Evolutionary conservation across 2,888 invertebrate species (phyloP).

Genomic region (Rambutsinella grinnellia): DNA sequence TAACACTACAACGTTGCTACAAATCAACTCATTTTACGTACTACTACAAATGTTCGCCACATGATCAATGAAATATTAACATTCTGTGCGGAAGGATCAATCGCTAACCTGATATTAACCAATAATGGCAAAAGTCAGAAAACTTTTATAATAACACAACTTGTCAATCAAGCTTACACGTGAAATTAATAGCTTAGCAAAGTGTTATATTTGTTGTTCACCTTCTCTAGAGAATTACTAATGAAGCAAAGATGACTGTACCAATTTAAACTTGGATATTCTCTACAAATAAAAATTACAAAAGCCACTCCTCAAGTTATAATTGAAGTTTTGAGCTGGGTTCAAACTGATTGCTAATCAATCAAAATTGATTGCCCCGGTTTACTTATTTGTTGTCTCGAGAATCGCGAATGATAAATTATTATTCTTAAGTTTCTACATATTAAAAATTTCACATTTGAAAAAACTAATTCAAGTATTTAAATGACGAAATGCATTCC

Average conservation of each 20-base stretch:
- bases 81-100: no score
- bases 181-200: background rate
- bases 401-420: no score
- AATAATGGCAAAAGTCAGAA: background rate
- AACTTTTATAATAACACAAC: constrained; percentile 14
- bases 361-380: background rate
- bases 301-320: background rate
- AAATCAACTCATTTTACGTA: no score
- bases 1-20: background rate
- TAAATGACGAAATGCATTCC: no score
- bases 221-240: background rate
- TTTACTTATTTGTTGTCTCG: no score
- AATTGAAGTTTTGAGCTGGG: background rate
- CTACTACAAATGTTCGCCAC: background rate
- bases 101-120: background rate
- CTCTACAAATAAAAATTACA: background rate
- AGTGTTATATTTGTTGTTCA: background rate
- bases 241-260: background rate
- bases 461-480: no score
- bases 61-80: background rate
- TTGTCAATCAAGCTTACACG: constrained; percentile 12
- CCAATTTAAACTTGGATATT: background rate
- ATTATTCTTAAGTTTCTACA: no score
- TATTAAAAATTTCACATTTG: no score
- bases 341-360: background rate